Evolutionary conservation across 2,888 invertebrate species (phyloP), one percentile per base, ranked within the genome.

Genomic region (Drymonia ruficornis): DNA sequence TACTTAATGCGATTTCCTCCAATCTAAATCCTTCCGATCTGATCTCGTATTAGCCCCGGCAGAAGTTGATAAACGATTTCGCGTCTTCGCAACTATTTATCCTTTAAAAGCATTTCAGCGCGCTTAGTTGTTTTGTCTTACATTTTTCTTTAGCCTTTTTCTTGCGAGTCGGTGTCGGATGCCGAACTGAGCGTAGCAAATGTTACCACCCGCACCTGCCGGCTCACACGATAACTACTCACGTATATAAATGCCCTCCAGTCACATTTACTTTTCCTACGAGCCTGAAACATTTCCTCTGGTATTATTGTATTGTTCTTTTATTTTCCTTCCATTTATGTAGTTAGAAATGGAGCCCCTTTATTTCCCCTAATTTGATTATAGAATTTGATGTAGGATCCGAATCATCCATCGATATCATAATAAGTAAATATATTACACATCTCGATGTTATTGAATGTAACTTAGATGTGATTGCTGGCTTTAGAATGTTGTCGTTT

Each of bases 151-250:
- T 70, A 73, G 70, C 82, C 77, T 80, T 83, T 81, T 78, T 54
- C 50, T 55, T 45, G 19, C 45, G 54, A 50, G 57, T 49, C 55
- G 52, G 70, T 72, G 69, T 70, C 67, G 74, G 67, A 63, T 63
- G 52, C 56, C 54, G 56, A 58, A 65, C 61, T 58, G 49, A 56
- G 61, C 56, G 19, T 56, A 60, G 62, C 56, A 59, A 69, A 84
- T 81, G 82, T 84, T 81, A 80, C 69, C 61, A 45, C 50, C 63
- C 72, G 67, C 88, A 88, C 86, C 86, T 87, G 87, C 66, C 75
- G 70, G 67, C 79, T 84, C 84, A 56, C 85, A 83, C 80, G 79
- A 70, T 78, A 80, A 78, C 79, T 77, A 74, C 69, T 70, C 72
- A 67, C 76, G 68, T 75, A 75, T 72, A 74, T 75, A 78, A 77